A percentile compares a stretch with the other conserved stretches of the same genome.
Evolutionary conservation across 2,888 invertebrate genomes (phyloP).

Genomic region (Tachina fera): DNA sequence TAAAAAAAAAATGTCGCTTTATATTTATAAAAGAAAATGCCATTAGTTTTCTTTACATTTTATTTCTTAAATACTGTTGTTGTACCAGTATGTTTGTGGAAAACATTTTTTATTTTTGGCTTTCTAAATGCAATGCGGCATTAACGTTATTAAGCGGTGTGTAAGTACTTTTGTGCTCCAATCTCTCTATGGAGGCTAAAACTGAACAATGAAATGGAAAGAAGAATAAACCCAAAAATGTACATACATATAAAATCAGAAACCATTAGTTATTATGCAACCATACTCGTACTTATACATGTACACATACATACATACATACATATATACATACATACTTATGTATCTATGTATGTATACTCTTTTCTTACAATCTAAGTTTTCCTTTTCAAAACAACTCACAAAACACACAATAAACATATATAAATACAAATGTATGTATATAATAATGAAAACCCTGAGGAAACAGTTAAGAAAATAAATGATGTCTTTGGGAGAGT

Average conservation of each 20-base stretch:
- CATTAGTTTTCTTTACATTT: slow-evolving; percentile 8
- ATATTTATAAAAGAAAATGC: no score
- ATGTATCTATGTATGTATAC: no score
- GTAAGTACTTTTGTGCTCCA: slow-evolving; percentile 44
- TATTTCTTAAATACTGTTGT: slow-evolving; percentile 3
- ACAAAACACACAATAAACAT: no score
- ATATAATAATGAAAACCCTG: slow-evolving; percentile 2
- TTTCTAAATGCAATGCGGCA: slow-evolving; percentile 63
- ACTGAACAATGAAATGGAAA: slow-evolving; percentile 9
- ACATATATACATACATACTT: no score
- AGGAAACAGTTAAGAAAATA: slow-evolving; percentile 54
- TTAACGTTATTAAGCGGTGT: slow-evolving; percentile 55
- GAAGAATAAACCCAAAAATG: slow-evolving; percentile 43
- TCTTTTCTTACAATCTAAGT: no score
- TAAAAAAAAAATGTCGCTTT: no score
- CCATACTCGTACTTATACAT: background rate
- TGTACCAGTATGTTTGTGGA: slow-evolving; percentile 8
- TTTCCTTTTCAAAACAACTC: no score
- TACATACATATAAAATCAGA: slow-evolving; percentile 27
- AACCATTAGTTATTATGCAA: slow-evolving; percentile 66
- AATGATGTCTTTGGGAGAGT: slow-evolving; percentile 31
- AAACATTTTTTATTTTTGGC: background rate
- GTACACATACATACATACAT: background rate
- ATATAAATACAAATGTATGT: background rate
- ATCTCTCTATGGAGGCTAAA: slow-evolving; percentile 42